Evolutionary conservation across 1,140 invertebrate species (phyloP), one percentile per base, ranked within the genome.

Genomic region (Hyphantria cunea): DNA sequence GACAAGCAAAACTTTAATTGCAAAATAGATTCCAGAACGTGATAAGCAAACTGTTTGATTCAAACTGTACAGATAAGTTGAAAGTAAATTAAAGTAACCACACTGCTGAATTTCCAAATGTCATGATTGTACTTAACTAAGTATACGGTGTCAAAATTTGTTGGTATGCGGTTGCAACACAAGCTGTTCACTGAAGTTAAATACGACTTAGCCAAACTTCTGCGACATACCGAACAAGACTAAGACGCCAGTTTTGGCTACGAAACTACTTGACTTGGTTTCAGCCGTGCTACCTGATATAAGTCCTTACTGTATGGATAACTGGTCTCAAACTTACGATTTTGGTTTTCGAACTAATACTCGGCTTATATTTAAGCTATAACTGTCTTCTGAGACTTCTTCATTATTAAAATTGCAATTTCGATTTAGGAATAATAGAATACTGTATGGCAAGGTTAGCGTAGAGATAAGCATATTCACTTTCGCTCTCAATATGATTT

Each of bases 191-290:
- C 75, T 69, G 63, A 88, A 84, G 78, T 88, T 85, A 88, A 88
- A 88, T 88, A 88, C 79, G 83, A 86, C 83, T 86, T 86, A 84
- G 82, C 68, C 68, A 73, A 84, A 85, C 75, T 86, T 86, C 74
- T 74, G 74, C 70, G 74, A 86, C 83, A 86, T 75, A 82, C 70
- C 74, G 48, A 80, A 82, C 73, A 68, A 76, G 74, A 75, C 79
- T 82, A 84, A 82, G 81, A 79, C 60, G 77, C 71, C 70, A 84
- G 76, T 80, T 80, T 82, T 78, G 78, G 78, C 73, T 76, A 59
- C 60, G 69, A 73, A 74, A 70, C 74, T 78, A 69, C 66, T 67
- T 55, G 68, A 74, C 66, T 72, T 76, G 71, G 67, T 71, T 74
- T 62, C 41, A 63, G 54, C 59, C 47, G 55, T 55, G 56, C 64